phyloP scores from a whole-genome alignment of 2,888 invertebrate genomes.

The Caenorhabditis afra region DNA sequence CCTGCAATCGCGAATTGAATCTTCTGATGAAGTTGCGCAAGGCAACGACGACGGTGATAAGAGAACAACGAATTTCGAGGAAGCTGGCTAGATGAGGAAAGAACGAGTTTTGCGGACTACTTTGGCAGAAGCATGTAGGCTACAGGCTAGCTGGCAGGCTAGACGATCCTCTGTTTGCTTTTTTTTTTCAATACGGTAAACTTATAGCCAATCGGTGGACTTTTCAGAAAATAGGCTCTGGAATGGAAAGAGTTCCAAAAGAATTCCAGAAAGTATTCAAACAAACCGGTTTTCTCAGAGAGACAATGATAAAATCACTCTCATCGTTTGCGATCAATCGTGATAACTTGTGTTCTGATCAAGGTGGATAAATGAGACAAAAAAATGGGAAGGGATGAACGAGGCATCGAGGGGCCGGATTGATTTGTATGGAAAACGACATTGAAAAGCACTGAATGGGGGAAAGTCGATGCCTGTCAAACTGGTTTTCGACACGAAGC shows the following conservation, averaged over 20 bases:
- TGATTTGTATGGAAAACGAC: constrained; percentile 51
- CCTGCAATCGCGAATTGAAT: constrained; percentile 1
- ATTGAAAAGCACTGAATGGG: constrained; percentile 51
- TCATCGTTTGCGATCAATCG: neutral
- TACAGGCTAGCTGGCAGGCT: neutral
- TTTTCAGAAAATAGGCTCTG: too few relatives aligned
- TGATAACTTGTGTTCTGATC: neutral
- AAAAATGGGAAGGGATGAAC: constrained; percentile 3
- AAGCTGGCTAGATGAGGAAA: neutral
- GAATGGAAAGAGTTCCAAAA: too few relatives aligned
- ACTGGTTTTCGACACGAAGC: constrained; percentile 28
- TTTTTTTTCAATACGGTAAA: too few relatives aligned
- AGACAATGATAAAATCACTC: too few relatives aligned
- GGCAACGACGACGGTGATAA: constrained; percentile 11
- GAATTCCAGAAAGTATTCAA: too few relatives aligned
- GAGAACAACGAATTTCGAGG: constrained; percentile 17
- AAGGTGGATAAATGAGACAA: constrained; percentile 1
- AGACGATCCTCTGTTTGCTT: too few relatives aligned
- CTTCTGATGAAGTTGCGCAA: neutral
- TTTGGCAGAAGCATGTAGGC: constrained; percentile 13
- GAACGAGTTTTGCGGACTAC: constrained; percentile 9
- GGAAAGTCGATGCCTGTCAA: constrained; percentile 8
- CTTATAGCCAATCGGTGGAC: too few relatives aligned
- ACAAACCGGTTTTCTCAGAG: too few relatives aligned
- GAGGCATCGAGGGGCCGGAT: constrained; percentile 15